These are phyloP conservation scores for Mus pahari DNA, from an alignment of 2,113 vertebrate genomes.

Conservation along the genomic window DNA sequence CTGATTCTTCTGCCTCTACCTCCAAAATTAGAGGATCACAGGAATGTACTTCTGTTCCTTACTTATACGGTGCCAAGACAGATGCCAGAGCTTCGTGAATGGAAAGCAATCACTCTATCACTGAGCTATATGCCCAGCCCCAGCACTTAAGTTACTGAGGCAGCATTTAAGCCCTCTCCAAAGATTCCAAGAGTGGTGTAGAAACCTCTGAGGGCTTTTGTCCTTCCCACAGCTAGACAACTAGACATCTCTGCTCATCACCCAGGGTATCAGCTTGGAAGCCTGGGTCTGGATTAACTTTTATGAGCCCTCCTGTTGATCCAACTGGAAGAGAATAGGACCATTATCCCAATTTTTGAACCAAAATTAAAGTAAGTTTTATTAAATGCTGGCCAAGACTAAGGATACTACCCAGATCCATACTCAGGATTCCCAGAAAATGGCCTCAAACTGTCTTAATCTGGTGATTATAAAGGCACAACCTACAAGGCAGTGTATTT, in stretches of 20 bases:
- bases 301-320: constrained; percentile 29
- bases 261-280: neutral
- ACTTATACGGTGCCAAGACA: neutral
- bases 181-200: too few species aligned
- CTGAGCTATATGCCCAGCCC: neutral
- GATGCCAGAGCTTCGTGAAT: neutral
- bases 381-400: neutral
- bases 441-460: neutral
- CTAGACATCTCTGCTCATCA: neutral
- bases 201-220: neutral
- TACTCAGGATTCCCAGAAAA: neutral
- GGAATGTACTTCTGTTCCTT: neutral
- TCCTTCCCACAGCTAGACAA: neutral
- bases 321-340: neutral
- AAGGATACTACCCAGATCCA: neutral
- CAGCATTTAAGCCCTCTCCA: neutral
- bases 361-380: neutral
- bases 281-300: constrained; percentile 31
- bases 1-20: neutral
- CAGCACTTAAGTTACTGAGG: neutral
- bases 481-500: neutral
- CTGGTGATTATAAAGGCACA: neutral
- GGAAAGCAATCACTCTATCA: neutral
- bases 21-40: neutral
- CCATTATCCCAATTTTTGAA: neutral